These are phyloP conservation scores for Perognathus longimembris DNA, from an alignment of 2,113 vertebrate genomes.

Conservation along the genomic window DNA sequence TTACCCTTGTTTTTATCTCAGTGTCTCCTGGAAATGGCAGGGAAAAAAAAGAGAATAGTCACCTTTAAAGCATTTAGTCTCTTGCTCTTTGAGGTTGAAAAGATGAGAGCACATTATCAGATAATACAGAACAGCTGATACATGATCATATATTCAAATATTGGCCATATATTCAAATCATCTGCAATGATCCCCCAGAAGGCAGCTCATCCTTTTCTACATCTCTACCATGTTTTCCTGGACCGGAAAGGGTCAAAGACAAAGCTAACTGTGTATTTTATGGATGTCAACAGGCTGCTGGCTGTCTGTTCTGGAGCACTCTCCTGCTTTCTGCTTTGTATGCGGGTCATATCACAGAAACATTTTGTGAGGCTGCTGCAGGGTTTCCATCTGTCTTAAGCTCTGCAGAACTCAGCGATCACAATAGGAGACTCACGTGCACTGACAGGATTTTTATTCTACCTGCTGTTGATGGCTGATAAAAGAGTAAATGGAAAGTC, in stretches of 20 bases:
- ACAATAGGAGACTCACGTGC: conserved; percentile 65
- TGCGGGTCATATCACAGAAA: conserved; percentile 62
- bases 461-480: conserved; percentile 74
- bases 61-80: conserved; percentile 32
- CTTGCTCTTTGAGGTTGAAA: conserved; percentile 43
- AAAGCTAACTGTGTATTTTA: conserved; percentile 65
- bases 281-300: conserved; percentile 73
- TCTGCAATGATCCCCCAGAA: conserved; percentile 58
- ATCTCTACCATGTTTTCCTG: conserved; percentile 59
- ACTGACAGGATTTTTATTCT: conserved; percentile 75
- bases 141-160: conserved; percentile 49
- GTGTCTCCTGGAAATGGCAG: conserved; percentile 62
- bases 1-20: conserved; percentile 45
- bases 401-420: conserved; percentile 72
- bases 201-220: conserved; percentile 4
- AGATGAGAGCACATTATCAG: conserved; percentile 52
- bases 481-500: conserved; percentile 59
- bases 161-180: conserved; percentile 46
- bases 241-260: conserved; percentile 56
- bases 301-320: conserved; percentile 36
- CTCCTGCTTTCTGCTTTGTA: conserved; percentile 67
- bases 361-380: conserved; percentile 60
- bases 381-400: conserved; percentile 78
- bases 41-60: conserved; percentile 49
- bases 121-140: conserved; percentile 45